Conservation (phyloP, 2,113 vertebrate genomes). For the Tyto alba region DNA sequence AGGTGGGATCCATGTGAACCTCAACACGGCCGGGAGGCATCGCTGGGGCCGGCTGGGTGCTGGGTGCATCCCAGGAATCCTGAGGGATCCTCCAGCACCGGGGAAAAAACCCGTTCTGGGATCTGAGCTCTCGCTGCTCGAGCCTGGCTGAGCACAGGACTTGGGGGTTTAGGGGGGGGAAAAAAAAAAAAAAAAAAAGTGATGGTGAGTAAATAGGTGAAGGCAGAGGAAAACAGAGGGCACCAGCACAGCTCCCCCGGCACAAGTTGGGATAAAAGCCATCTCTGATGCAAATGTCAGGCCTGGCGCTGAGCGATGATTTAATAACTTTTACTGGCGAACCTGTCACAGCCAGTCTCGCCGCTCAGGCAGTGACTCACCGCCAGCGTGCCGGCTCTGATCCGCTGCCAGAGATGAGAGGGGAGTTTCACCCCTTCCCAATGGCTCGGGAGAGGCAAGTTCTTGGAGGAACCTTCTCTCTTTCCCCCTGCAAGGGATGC, state of each 20-base stretch:
- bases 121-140: background rate
- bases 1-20: background rate
- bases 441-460: background rate
- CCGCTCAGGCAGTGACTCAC: constrained; percentile 23
- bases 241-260: background rate
- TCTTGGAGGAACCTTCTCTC: background rate
- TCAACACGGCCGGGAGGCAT: rapidly evolving
- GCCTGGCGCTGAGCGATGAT: constrained; percentile 24
- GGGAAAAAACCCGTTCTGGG: background rate
- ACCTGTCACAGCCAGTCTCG: constrained; percentile 15
- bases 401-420: background rate
- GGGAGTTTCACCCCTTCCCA: background rate
- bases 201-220: background rate
- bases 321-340: constrained; percentile 46
- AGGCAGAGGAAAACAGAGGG: background rate
- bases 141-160: background rate
- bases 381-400: background rate
- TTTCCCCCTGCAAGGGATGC: background rate
- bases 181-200: background rate
- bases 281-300: constrained; percentile 45
- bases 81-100: rapidly evolving
- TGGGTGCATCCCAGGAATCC: background rate
- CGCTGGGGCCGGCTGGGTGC: background rate
- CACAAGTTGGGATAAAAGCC: constrained; percentile 28
- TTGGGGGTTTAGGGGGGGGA: background rate